These are phyloP conservation scores for Cromileptes altivelis DNA, from an alignment of 2,113 vertebrate genomes.

Conservation along the genomic window DNA sequence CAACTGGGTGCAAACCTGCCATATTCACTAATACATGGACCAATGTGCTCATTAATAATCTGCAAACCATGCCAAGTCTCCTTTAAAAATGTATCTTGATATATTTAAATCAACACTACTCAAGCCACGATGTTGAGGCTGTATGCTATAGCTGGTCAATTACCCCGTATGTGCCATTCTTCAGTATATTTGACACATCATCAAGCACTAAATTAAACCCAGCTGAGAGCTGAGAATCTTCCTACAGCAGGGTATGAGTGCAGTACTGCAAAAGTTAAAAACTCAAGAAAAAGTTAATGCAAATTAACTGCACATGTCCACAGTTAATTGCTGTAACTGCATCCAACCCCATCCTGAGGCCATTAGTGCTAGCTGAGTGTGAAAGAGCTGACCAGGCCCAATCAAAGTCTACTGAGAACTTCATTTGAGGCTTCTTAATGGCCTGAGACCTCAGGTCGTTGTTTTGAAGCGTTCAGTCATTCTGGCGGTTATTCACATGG, in stretches of 20 bases:
- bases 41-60: neutral
- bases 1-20: neutral
- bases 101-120: neutral
- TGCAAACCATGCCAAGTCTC: neutral
- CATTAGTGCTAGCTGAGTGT: constrained; percentile 31
- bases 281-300: neutral
- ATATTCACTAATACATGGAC: neutral
- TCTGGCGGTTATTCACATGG: constrained; percentile 15
- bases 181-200: neutral
- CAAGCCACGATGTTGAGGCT: neutral
- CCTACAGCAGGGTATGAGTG: neutral
- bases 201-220: neutral
- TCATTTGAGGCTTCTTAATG: constrained; percentile 15
- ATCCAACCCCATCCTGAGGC: constrained; percentile 16
- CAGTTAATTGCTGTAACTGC: constrained; percentile 43
- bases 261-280: constrained; percentile 7
- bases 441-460: constrained; percentile 12
- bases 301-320: constrained; percentile 19
- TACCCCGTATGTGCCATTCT: neutral
- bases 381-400: constrained; percentile 24
- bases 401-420: constrained; percentile 35
- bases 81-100: neutral
- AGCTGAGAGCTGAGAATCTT: neutral
- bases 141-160: neutral
- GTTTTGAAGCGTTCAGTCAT: constrained; percentile 28